Evolutionary conservation across 1,140 invertebrate genomes (phyloP).

Genomic region (Meloidogyne exigua): DNA sequence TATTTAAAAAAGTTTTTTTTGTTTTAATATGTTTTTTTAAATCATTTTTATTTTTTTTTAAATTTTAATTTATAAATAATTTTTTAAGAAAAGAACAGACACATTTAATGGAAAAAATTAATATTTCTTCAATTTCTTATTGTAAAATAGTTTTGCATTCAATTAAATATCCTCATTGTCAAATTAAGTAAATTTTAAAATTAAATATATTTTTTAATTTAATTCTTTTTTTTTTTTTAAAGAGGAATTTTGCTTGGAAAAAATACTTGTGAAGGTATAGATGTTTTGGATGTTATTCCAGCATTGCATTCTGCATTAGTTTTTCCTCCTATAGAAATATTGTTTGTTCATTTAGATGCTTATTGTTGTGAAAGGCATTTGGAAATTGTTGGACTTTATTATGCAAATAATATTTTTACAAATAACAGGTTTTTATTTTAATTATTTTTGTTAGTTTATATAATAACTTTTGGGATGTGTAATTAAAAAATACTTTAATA

Average conservation of each 20-base stretch:
- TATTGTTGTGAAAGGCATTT: constrained; percentile 38
- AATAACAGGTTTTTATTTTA: constrained; percentile 34
- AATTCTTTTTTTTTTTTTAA: background rate
- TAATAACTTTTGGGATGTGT: too few relatives aligned
- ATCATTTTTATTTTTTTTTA: background rate
- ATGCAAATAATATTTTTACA: constrained; percentile 34
- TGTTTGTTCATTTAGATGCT: constrained; percentile 40
- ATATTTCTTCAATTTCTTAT: constrained; percentile 29
- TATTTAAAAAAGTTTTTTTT: constrained; percentile 13
- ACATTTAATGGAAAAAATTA: background rate
- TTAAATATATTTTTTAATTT: background rate
- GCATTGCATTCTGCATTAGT: constrained; percentile 34
- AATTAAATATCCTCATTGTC: constrained; percentile 43
- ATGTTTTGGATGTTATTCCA: constrained; percentile 44
- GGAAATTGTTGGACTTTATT: constrained; percentile 44
- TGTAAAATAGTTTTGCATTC: constrained; percentile 44
- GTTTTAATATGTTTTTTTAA: background rate
- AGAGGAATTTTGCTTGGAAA: constrained; percentile 39
- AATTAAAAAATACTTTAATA: too few relatives aligned
- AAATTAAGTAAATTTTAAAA: constrained; percentile 26
- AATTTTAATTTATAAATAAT: background rate
- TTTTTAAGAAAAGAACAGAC: background rate
- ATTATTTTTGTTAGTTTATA: too few relatives aligned
- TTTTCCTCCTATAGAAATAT: constrained; percentile 30
- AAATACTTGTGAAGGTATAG: background rate